Conservation (phyloP, 2,797 vertebrate species). For the Clarias fuscus region DNA sequence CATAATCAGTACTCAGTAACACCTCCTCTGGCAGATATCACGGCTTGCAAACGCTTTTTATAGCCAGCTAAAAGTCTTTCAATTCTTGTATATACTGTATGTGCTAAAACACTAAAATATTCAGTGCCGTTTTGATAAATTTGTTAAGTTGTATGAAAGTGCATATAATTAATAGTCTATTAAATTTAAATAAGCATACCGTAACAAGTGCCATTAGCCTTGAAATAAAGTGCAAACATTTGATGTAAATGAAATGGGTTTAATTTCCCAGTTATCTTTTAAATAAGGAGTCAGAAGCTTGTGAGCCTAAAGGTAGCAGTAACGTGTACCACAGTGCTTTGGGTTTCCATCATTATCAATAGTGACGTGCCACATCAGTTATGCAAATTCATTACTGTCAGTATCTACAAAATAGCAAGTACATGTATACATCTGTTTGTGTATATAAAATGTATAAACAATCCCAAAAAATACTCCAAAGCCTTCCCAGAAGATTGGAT, state of each 20-base stretch:
- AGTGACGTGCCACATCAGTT: neutral
- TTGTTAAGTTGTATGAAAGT: neutral
- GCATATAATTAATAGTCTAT: neutral
- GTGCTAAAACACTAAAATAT: no score
- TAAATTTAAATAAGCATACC: neutral
- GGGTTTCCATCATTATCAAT: neutral
- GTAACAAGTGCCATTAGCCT: neutral
- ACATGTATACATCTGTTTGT: neutral
- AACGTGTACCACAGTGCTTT: neutral
- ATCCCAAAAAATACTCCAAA: neutral
- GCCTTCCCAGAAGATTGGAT: neutral
- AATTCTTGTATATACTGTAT: no score
- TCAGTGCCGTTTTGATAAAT: neutral
- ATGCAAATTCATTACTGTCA: neutral
- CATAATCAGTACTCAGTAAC: no score
- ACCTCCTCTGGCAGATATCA: no score
- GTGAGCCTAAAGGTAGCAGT: no score
- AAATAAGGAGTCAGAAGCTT: no score
- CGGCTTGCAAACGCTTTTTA: no score
- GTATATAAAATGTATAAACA: neutral
- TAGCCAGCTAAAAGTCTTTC: no score
- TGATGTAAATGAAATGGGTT: neutral
- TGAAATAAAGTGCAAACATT: neutral
- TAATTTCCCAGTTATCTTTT: neutral
- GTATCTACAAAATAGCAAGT: neutral